These are phyloP conservation scores for Arenaria interpres DNA, from an alignment of 2,113 vertebrate genomes.

Conservation along the genomic window DNA sequence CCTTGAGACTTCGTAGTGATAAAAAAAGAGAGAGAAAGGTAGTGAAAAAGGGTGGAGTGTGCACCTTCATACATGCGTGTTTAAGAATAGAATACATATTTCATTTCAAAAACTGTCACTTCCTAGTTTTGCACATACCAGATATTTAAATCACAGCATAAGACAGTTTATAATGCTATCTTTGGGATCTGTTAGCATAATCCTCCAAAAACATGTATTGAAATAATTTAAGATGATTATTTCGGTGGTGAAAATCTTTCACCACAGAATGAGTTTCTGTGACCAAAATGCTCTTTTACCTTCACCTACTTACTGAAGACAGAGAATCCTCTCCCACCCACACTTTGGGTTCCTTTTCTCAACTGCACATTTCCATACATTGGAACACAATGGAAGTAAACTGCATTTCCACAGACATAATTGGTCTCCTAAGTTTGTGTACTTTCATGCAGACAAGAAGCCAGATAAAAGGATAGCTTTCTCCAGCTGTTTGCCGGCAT, in stretches of 20 bases:
- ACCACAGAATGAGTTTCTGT: background rate
- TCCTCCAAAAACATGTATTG: background rate
- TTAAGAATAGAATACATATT: background rate
- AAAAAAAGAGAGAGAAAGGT: background rate
- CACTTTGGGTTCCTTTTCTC: background rate
- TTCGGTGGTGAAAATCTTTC: background rate
- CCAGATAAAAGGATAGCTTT: background rate
- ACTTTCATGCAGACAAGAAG: background rate
- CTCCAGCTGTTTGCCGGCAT: background rate
- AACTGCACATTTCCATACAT: background rate
- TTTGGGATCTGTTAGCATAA: background rate
- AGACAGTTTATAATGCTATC: background rate
- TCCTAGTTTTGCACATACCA: background rate
- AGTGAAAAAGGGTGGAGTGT: background rate
- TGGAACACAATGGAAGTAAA: background rate
- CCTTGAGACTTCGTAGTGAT: background rate
- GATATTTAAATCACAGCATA: background rate
- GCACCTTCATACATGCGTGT: accelerated
- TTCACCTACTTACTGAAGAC: background rate
- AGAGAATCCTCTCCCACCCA: background rate
- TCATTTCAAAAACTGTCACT: background rate
- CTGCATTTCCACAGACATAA: background rate
- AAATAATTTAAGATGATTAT: background rate
- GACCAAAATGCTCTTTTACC: background rate
- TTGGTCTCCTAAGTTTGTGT: background rate